Conservation (phyloP, 92 coral and sea anemone species). For the Montipora capitata region DNA sequence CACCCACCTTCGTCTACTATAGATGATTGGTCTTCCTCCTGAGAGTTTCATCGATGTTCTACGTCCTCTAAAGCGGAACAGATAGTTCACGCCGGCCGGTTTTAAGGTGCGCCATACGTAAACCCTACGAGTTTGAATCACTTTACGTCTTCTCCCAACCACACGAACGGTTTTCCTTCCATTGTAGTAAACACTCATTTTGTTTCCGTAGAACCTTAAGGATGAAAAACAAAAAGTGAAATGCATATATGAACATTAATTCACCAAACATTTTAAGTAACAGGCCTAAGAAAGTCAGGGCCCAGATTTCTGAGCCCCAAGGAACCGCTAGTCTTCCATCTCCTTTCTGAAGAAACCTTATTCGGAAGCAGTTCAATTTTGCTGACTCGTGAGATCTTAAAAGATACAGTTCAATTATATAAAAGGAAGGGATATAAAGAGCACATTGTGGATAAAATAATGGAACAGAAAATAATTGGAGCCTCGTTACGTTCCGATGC, state of each 20-base stretch:
- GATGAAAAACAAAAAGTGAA: neutral
- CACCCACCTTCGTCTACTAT: neutral
- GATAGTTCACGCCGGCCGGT: neutral
- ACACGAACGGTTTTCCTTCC: conserved; percentile 30
- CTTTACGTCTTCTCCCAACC: neutral
- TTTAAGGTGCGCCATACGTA: conserved; percentile 4
- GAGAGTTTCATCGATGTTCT: neutral
- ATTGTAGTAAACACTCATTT: conserved; percentile 6
- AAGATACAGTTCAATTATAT: too few species aligned
- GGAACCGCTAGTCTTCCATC: too few species aligned
- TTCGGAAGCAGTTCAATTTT: too few species aligned
- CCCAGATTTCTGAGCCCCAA: too few species aligned
- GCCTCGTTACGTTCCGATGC: too few species aligned
- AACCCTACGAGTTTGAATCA: too few species aligned
- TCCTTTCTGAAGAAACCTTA: too few species aligned
- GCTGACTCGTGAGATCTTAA: too few species aligned
- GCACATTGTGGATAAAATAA: too few species aligned
- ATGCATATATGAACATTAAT: neutral
- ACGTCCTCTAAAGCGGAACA: neutral
- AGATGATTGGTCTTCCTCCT: neutral
- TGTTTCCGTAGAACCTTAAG: neutral
- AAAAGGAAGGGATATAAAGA: too few species aligned
- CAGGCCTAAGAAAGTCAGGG: too few species aligned
- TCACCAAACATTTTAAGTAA: neutral
- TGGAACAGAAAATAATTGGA: too few species aligned